These are phyloP conservation scores for Coleophora deauratella DNA, from an alignment of 2,888 invertebrate species.

Conservation along the genomic window DNA sequence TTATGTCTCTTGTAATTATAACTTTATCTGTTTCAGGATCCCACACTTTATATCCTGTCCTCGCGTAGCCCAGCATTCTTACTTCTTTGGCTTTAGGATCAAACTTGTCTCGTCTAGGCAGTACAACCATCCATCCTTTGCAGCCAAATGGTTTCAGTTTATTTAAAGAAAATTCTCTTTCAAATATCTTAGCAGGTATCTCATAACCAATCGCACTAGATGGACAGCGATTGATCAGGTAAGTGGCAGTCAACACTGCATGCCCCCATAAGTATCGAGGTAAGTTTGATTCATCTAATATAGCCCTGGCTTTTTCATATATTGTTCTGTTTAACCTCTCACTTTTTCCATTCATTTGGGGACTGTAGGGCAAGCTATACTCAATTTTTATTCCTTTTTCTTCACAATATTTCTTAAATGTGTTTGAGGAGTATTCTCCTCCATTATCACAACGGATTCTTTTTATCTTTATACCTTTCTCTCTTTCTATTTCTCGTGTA, in stretches of 20 bases:
- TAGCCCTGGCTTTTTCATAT: background rate
- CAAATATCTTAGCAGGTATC: constrained; percentile 4
- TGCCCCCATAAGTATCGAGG: constrained; percentile 16
- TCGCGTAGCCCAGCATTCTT: constrained; percentile 12
- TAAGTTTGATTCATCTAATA: constrained; percentile 8
- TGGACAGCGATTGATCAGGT: constrained; percentile 14
- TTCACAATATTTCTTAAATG: constrained; percentile 4
- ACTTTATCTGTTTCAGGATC: constrained; percentile 7
- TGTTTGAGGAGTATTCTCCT: constrained; percentile 6
- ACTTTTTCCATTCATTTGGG: constrained; percentile 3
- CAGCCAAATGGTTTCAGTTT: constrained; percentile 11
- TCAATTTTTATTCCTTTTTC: constrained; percentile 9
- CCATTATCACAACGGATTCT: constrained; percentile 16
- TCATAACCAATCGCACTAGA: constrained; percentile 9
- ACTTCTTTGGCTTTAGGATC: constrained; percentile 9
- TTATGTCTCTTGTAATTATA: constrained; percentile 5
- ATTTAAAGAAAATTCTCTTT: constrained; percentile 1
- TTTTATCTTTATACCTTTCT: constrained; percentile 10
- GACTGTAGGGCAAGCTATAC: constrained; percentile 7
- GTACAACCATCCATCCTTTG: constrained; percentile 8
- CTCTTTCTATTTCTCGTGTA: constrained; percentile 11
- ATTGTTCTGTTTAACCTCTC: background rate
- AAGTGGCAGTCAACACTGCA: constrained; percentile 12
- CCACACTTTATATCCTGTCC: constrained; percentile 11
- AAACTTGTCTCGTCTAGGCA: constrained; percentile 10